Base-by-base conservation (phyloP, 1,140 invertebrate genomes). In the Manduca sexta region DNA sequence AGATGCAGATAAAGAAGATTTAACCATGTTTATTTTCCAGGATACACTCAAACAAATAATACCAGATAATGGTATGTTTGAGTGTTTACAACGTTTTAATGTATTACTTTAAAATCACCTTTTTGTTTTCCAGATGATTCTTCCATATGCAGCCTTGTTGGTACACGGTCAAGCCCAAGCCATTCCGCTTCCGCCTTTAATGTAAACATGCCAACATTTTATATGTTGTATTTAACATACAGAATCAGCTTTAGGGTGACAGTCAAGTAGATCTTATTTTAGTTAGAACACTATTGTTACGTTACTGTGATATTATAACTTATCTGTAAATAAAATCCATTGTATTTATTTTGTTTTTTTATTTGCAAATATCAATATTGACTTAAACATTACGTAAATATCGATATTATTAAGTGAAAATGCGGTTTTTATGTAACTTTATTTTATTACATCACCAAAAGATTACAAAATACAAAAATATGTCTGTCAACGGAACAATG, bases 141-240 rank as follows among this genome's bases (percentile, higher is more conserved):
- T 67, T 80, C 81, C 73, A 78, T 80, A 58, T 86, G 84, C 80
- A 87, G 81, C 71, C 84, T 81, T 74, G 86, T 86, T 72, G 86
- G 81, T 67, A 86, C 83, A 69, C 84, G 79, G 69, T 87, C 86
- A 74, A 87, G 77, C 64, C 86, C 80, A 61, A 87, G 76, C 86
- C 86, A 87, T 65, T 86, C 86, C 60, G 84, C 84, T 82, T 87
- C 86, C 54, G 86, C 86, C 86, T 87, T 81, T 72, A 86, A 87
- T 76, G 57, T 70, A 80, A 85, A 86, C 67, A 83, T 69, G 72
- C 47, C 63, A 64, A 63, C 61, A 56, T 56, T 62, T 79, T 77
- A 80, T 57, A 57, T 60, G 51, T 45, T 63, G 44, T 62, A 50
- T 49, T 38, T 69, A 34, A 74, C 46, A 57, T 74, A 45, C 37